Evolutionary conservation across 2,888 invertebrate species (phyloP).

Genomic region (Aplocera efformata): DNA sequence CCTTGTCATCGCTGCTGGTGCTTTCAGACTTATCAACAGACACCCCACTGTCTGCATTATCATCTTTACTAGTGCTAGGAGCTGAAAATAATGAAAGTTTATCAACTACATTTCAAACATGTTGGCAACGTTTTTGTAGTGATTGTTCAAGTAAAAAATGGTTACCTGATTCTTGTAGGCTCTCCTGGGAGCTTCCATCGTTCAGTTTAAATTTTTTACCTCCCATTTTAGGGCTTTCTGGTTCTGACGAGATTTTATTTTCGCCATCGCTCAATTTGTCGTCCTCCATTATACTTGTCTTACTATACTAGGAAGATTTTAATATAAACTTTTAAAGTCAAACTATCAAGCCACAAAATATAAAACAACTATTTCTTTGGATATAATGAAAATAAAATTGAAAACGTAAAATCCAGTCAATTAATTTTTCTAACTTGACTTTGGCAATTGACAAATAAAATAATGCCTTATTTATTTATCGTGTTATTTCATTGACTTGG

Average conservation of each 20-base stretch:
- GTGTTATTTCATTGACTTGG: no score
- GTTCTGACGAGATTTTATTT: conserved; percentile 48
- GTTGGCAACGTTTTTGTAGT: neutral
- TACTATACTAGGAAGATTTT: conserved; percentile 13
- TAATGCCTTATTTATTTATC: no score
- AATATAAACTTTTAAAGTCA: no score
- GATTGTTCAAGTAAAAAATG: neutral
- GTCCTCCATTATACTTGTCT: conserved; percentile 67
- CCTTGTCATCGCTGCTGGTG: conserved; percentile 63
- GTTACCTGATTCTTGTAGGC: conserved; percentile 60
- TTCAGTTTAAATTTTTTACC: conserved; percentile 71
- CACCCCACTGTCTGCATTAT: conserved; percentile 70
- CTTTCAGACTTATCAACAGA: conserved; percentile 74
- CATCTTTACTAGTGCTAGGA: conserved; percentile 49
- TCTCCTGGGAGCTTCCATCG: conserved; percentile 71
- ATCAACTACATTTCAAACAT: conserved; percentile 38
- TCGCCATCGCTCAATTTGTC: conserved; percentile 68
- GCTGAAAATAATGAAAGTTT: conserved; percentile 40
- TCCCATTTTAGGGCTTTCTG: conserved; percentile 39
- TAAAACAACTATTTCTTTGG: no score
- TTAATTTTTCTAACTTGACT: no score
- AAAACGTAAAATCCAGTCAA: no score
- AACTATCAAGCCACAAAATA: no score
- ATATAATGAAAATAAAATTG: no score
- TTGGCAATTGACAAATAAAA: no score